Percentiles rank a stretch among this genome's conserved stretches.
phyloP scores from a whole-genome alignment of 2,797 vertebrate genomes.

The Enteromius fasciolatus region DNA sequence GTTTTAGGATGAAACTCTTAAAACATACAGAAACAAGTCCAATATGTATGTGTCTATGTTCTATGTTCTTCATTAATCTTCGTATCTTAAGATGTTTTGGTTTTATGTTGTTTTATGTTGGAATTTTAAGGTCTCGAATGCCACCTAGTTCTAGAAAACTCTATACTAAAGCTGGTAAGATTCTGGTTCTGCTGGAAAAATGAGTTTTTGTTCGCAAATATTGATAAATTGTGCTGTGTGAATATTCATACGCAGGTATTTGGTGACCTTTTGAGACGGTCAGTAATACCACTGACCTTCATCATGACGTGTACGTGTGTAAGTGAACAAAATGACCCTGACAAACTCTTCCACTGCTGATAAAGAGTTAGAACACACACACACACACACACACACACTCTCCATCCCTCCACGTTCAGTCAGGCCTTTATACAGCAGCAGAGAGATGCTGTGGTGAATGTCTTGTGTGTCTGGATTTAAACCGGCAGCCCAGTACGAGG shows the following conservation, averaged over 20 bases:
- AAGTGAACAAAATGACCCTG: conserved; percentile 57
- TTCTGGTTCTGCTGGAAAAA: background rate
- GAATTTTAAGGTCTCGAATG: background rate
- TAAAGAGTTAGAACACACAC: conserved; percentile 83
- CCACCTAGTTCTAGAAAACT: background rate
- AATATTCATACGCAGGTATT: conserved; percentile 47
- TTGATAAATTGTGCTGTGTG: conserved; percentile 16
- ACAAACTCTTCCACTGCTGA: conserved; percentile 82
- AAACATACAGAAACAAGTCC: background rate
- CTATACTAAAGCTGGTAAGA: background rate
- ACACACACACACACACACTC: background rate
- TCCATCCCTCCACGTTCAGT: conserved; percentile 25
- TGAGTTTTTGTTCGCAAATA: conserved; percentile 1
- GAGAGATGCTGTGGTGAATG: background rate
- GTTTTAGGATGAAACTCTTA: background rate
- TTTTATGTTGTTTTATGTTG: background rate
- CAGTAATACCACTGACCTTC: conserved; percentile 52
- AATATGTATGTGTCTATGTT: background rate
- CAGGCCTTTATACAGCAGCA: background rate
- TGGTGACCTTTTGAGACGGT: conserved; percentile 42
- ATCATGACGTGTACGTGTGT: conserved; percentile 48
- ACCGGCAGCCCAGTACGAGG: background rate
- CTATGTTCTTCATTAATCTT: background rate
- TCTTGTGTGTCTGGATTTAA: background rate
- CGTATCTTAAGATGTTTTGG: background rate